Conservation (phyloP, 2,888 invertebrate genomes). For the Protodeltote pygarga region DNA sequence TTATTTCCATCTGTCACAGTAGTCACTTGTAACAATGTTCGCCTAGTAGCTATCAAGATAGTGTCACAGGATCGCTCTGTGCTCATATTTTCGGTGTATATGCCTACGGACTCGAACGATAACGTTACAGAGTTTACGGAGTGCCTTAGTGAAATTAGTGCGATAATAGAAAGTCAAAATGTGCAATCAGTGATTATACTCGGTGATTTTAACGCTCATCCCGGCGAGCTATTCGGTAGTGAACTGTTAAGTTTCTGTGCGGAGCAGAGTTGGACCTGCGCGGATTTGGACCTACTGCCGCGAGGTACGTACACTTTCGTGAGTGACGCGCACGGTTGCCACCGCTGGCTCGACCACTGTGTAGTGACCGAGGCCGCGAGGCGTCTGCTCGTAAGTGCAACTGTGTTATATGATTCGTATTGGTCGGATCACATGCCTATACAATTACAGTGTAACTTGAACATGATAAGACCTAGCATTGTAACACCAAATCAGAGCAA, state of each 20-base stretch:
- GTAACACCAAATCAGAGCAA: neutral
- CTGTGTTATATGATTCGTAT: slow-evolving; percentile 1
- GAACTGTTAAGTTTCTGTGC: slow-evolving; percentile 4
- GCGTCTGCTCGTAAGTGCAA: neutral
- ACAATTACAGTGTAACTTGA: neutral
- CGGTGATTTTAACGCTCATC: slow-evolving; percentile 9
- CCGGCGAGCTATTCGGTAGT: neutral
- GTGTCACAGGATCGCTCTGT: too few species aligned
- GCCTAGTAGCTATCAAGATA: too few species aligned
- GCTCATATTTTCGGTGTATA: too few species aligned
- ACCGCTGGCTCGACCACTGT: slow-evolving; percentile 9
- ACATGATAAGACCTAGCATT: neutral
- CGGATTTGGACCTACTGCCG: neutral
- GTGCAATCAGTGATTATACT: slow-evolving; percentile 5
- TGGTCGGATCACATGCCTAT: slow-evolving; percentile 8
- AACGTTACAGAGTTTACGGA: slow-evolving; percentile 2
- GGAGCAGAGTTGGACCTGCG: slow-evolving; percentile 4
- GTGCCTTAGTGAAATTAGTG: neutral
- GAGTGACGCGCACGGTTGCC: neutral
- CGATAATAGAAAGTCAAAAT: neutral
- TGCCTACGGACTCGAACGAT: too few species aligned
- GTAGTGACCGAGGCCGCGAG: slow-evolving; percentile 6
- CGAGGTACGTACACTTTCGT: neutral
- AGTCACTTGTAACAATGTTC: too few species aligned
- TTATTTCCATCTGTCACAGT: too few species aligned